These are phyloP conservation scores for Palythoa caribaeorum DNA, from an alignment of 92 coral and sea anemone genomes.

Conservation along the genomic window DNA sequence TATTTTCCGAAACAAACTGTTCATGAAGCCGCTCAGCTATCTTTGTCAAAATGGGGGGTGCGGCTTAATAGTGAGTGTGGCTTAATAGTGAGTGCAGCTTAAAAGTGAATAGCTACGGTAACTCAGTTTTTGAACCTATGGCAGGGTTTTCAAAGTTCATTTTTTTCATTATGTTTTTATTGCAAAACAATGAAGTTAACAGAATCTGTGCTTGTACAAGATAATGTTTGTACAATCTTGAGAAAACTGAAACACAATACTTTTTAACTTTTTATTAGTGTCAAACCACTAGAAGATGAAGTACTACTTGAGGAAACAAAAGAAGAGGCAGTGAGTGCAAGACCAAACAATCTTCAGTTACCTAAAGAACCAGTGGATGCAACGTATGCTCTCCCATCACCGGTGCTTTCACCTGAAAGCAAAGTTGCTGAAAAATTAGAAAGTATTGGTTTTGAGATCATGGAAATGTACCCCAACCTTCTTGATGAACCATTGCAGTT, in stretches of 20 bases:
- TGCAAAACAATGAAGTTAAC: too few species aligned
- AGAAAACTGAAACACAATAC: background rate
- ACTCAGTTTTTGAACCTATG: too few species aligned
- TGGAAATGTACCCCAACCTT: constrained; percentile 80
- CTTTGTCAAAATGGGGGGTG: too few species aligned
- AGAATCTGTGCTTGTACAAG: too few species aligned
- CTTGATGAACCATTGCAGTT: constrained; percentile 85
- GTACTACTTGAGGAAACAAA: constrained; percentile 19
- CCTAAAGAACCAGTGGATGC: constrained; percentile 44
- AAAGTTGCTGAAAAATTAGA: constrained; percentile 94
- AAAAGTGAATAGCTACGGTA: too few species aligned
- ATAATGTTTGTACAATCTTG: background rate
- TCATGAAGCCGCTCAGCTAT: too few species aligned
- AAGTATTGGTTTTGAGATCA: constrained; percentile 85
- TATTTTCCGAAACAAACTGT: too few species aligned
- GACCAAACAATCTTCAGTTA: constrained; percentile 67
- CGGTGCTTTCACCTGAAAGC: constrained; percentile 96
- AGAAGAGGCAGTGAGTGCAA: background rate
- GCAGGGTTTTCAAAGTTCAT: too few species aligned
- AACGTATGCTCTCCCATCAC: constrained; percentile 71
- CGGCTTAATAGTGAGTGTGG: too few species aligned
- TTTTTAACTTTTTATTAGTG: background rate
- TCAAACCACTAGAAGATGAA: background rate
- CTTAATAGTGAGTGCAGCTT: too few species aligned
- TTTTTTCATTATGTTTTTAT: too few species aligned